Conservation (phyloP, 1,140 invertebrate species). For the Polypedilum pembai region DNA sequence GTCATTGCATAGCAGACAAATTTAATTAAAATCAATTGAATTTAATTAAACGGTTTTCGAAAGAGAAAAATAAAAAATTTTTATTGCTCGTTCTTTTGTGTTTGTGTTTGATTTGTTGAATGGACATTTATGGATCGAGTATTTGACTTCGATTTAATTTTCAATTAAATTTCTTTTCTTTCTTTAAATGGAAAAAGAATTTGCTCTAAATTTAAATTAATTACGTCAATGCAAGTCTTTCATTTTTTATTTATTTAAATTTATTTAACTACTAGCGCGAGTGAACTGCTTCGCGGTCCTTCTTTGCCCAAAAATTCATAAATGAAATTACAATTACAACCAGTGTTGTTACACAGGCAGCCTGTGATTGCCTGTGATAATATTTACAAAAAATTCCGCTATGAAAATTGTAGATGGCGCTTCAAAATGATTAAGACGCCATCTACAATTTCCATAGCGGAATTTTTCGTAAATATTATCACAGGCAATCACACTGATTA, state of each 20-base stretch:
- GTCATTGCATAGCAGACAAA: conserved; percentile 16
- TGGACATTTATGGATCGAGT: conserved; percentile 11
- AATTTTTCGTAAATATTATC: too few relatives aligned
- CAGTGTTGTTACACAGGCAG: too few relatives aligned
- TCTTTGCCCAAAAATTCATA: too few relatives aligned
- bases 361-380: too few relatives aligned
- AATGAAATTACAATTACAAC: too few relatives aligned
- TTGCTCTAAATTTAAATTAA: conserved; percentile 7
- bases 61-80: neutral
- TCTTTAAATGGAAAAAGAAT: neutral
- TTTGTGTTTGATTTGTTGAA: neutral
- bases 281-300: too few relatives aligned
- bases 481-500: too few relatives aligned
- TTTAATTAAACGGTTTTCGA: neutral
- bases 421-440: too few relatives aligned
- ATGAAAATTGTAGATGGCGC: too few relatives aligned
- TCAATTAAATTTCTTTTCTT: neutral
- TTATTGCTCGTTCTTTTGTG: neutral
- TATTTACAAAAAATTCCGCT: too few relatives aligned
- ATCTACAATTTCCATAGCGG: too few relatives aligned
- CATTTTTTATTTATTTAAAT: neutral
- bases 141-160: conserved; percentile 19
- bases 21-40: conserved; percentile 20
- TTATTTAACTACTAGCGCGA: too few relatives aligned
- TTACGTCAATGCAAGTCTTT: neutral